phyloP scores from a whole-genome alignment of 2,113 vertebrate species.

The Salvator merianae region DNA sequence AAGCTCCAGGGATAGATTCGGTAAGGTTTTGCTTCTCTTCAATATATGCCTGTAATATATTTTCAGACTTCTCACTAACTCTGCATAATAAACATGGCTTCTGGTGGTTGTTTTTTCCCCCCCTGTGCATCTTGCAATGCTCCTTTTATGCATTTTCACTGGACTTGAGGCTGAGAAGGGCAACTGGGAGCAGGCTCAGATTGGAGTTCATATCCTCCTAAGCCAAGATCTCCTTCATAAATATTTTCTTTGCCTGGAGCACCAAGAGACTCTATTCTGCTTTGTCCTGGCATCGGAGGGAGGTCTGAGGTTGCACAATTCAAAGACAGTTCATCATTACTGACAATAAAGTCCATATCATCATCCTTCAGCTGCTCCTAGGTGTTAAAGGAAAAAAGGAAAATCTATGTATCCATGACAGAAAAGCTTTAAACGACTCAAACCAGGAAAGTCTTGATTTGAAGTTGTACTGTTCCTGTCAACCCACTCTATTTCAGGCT shows the following conservation, averaged over 20 bases:
- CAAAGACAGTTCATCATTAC: conserved; percentile 71
- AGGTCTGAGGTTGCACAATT: conserved; percentile 30
- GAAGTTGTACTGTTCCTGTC: background rate
- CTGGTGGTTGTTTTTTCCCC: background rate
- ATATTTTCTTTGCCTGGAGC: conserved; percentile 68
- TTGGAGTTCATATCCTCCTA: conserved; percentile 72
- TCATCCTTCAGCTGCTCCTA: conserved; percentile 74
- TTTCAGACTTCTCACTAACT: conserved; percentile 16
- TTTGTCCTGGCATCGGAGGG: background rate
- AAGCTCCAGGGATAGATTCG: conserved; percentile 20
- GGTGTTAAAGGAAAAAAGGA: background rate
- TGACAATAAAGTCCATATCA: conserved; percentile 70
- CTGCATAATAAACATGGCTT: background rate
- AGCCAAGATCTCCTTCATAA: conserved; percentile 75
- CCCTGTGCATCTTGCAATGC: background rate
- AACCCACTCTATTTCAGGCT: background rate
- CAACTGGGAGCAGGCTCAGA: conserved; percentile 51
- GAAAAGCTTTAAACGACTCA: background rate
- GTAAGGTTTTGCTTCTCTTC: conserved; percentile 49
- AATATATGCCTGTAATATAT: conserved; percentile 16
- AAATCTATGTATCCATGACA: background rate
- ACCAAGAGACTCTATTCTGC: conserved; percentile 34
- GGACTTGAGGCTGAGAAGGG: conserved; percentile 31
- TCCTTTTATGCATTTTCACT: background rate
- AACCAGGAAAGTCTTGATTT: background rate